These are phyloP conservation scores for Phoeniculus purpureus DNA, from an alignment of 2,797 vertebrate genomes.

Conservation along the genomic window DNA sequence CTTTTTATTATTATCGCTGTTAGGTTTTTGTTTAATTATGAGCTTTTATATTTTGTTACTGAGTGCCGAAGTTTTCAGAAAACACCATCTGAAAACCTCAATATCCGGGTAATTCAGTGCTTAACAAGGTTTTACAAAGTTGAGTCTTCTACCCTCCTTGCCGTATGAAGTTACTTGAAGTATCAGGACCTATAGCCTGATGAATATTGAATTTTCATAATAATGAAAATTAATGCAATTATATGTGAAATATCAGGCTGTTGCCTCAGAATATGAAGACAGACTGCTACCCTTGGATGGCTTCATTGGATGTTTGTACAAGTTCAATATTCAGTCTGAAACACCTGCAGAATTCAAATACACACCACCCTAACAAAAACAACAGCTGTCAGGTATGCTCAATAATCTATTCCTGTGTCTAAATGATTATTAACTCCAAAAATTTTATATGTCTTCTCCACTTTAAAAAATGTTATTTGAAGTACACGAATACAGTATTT, in stretches of 20 bases:
- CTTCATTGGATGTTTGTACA: background rate
- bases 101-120: background rate
- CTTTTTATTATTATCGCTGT: too few species aligned
- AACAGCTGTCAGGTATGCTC: background rate
- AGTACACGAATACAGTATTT: background rate
- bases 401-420: background rate
- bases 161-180: background rate
- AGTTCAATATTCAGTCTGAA: background rate
- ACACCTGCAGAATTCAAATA: background rate
- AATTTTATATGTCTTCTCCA: rapidly evolving
- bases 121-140: background rate
- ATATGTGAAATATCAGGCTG: background rate
- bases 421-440: background rate
- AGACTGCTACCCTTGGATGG: background rate
- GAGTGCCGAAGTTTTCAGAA: background rate
- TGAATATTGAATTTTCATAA: too few species aligned
- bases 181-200: too few species aligned
- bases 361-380: background rate
- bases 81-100: background rate
- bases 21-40: too few species aligned
- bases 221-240: background rate
- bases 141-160: background rate
- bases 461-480: background rate
- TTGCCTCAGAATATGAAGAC: background rate
- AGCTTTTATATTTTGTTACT: too few species aligned